phyloP scores from a whole-genome alignment of 2,797 vertebrate genomes.

The Kryptopterus vitreolus region DNA sequence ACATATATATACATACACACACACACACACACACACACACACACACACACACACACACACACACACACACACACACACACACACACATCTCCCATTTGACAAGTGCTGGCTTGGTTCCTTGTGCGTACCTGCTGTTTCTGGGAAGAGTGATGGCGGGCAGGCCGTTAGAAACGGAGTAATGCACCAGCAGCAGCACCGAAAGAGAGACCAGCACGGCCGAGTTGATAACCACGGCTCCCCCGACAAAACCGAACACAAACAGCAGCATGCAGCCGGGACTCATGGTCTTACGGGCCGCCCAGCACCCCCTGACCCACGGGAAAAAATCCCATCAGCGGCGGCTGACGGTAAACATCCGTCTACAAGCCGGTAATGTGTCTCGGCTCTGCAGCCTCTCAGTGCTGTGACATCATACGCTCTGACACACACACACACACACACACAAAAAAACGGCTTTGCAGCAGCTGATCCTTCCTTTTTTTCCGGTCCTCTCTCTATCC shows the following conservation, averaged over 20 bases:
- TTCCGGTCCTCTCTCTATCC: conserved; percentile 2
- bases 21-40: too few species aligned
- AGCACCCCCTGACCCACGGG: conserved; percentile 56
- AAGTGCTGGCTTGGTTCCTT: background rate
- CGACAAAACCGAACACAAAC: conserved; percentile 99
- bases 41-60: too few species aligned
- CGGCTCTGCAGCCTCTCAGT: conserved; percentile 75
- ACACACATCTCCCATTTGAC: background rate
- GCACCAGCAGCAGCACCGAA: conserved; percentile 95
- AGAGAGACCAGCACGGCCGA: conserved; percentile 96
- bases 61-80: too few species aligned
- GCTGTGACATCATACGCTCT: conserved; percentile 78
- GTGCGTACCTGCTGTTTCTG: conserved; percentile 87
- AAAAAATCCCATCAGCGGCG: conserved; percentile 75
- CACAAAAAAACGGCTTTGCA: conserved; percentile 38
- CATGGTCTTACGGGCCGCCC: conserved; percentile 87
- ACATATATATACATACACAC: too few species aligned
- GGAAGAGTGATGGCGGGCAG: conserved; percentile 91
- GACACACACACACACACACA: conserved; percentile 35
- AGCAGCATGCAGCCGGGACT: conserved; percentile 98
- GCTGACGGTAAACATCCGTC: conserved; percentile 34
- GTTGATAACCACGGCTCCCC: conserved; percentile 99
- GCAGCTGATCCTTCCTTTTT: conserved; percentile 41
- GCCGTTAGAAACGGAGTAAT: conserved; percentile 93
- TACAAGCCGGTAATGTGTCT: conserved; percentile 47